A percentile compares a stretch with the other conserved stretches of the same genome.
Conservation (phyloP, 2,888 invertebrate species). For the Tiphia femorata region DNA sequence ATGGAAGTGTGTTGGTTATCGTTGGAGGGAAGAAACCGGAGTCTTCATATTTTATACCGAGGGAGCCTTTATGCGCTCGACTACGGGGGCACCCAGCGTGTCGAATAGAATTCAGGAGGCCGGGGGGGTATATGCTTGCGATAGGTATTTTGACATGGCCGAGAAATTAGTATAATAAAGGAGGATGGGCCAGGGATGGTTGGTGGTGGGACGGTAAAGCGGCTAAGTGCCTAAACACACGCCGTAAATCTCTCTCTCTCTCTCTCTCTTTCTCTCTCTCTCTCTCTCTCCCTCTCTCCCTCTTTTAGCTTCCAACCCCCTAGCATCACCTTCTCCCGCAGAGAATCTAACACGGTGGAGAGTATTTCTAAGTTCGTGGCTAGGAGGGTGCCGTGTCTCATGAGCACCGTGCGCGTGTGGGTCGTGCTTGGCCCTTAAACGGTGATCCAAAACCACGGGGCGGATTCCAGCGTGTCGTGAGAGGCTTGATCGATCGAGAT, state of each 20-base stretch:
- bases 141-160: conserved; percentile 66
- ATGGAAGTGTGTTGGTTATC: too few relatives aligned
- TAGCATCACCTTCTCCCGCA: conserved; percentile 6
- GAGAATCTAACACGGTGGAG: too few relatives aligned
- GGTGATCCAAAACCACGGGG: conserved; percentile 7
- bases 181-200: conserved; percentile 16
- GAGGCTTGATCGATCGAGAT: conserved; percentile 56
- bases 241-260: conserved; percentile 60
- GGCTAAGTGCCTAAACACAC: conserved; percentile 63
- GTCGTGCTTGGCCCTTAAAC: not conserved
- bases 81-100: conserved; percentile 64
- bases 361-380: too few relatives aligned
- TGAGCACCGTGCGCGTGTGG: too few relatives aligned
- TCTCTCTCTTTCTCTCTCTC: conserved; percentile 18
- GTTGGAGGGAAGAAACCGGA: conserved; percentile 17
- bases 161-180: conserved; percentile 68
- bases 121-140: too few relatives aligned
- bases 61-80: conserved; percentile 60
- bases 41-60: conserved; percentile 59
- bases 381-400: too few relatives aligned
- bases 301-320: conserved; percentile 7
- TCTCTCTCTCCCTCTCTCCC: conserved; percentile 1
- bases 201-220: conserved; percentile 41
- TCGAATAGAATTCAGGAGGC: conserved; percentile 62
- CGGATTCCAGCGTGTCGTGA: conserved; percentile 34